phyloP scores from a whole-genome alignment of 2,888 invertebrate genomes.

The Acrocera orbiculus region DNA sequence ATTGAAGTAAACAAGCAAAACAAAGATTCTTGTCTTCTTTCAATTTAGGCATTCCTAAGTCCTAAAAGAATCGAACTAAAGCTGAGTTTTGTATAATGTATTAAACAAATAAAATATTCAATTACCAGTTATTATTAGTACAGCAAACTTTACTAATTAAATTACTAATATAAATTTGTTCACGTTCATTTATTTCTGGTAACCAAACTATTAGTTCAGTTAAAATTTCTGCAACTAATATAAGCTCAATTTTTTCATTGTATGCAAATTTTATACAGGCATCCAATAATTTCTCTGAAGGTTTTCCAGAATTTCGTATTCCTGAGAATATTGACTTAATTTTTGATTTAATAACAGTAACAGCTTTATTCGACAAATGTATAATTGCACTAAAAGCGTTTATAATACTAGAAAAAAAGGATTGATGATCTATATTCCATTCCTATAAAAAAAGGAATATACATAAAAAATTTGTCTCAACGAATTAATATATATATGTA shows the following conservation, averaged over 20 bases:
- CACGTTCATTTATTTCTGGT: conserved; percentile 29
- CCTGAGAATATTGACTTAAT: conserved; percentile 23
- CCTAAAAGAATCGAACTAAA: too few species aligned
- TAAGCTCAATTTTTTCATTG: conserved; percentile 18
- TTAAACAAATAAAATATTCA: conserved; percentile 14
- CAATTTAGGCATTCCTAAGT: too few species aligned
- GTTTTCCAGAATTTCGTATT: conserved; percentile 30
- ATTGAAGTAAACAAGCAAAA: too few species aligned
- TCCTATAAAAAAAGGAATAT: conserved; percentile 13
- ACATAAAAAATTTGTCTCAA: not conserved
- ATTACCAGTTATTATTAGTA: conserved; percentile 31
- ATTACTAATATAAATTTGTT: conserved; percentile 29
- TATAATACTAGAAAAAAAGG: conserved; percentile 21
- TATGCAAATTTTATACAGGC: conserved; percentile 34
- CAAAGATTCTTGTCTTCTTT: too few species aligned
- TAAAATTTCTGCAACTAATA: conserved; percentile 33
- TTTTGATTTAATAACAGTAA: conserved; percentile 19
- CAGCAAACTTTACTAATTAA: conserved; percentile 32
- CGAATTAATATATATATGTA: not conserved
- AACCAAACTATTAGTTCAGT: conserved; percentile 35
- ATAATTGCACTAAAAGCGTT: conserved; percentile 21
- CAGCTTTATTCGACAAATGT: conserved; percentile 18
- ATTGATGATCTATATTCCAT: conserved; percentile 23
- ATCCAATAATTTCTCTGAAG: conserved; percentile 30
- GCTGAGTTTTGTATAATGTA: too few species aligned